phyloP scores from a whole-genome alignment of 2,113 vertebrate genomes.

The Dolichallabes microphthalmus region DNA sequence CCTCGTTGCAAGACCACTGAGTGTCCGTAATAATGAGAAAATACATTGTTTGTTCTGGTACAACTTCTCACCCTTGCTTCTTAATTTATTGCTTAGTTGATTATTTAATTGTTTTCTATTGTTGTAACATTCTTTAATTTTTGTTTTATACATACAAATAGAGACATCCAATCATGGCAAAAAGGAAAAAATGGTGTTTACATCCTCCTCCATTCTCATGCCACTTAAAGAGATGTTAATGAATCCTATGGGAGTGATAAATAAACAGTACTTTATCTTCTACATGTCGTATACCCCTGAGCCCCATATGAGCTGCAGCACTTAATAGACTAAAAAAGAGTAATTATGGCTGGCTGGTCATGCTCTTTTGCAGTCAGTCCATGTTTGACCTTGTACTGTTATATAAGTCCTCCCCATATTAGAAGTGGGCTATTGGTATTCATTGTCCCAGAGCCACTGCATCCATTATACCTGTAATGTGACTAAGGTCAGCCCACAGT shows the following conservation, averaged over 20 bases:
- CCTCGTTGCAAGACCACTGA: not conserved
- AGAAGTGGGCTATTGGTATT: constrained; percentile 44
- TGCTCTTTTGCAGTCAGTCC: constrained; percentile 73
- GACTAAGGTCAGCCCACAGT: constrained; percentile 32
- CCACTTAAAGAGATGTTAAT: constrained; percentile 82
- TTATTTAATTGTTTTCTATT: not conserved
- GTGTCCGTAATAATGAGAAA: not conserved
- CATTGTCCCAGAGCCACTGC: constrained; percentile 35
- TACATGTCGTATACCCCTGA: constrained; percentile 84
- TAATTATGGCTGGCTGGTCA: constrained; percentile 84
- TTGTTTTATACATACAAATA: not conserved
- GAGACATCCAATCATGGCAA: constrained; percentile 17
- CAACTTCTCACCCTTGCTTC: not conserved
- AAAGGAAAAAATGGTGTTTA: constrained; percentile 17
- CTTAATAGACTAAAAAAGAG: constrained; percentile 87
- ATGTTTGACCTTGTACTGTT: constrained; percentile 50
- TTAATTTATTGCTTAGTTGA: not conserved
- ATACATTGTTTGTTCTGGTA: not conserved
- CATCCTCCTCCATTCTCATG: constrained; percentile 60
- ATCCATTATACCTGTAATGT: constrained; percentile 49
- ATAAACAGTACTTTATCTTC: constrained; percentile 91
- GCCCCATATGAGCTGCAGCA: constrained; percentile 81
- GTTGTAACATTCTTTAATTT: too few relatives aligned
- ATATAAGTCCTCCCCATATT: constrained; percentile 40
- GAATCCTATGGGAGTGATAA: constrained; percentile 87